phyloP scores from a whole-genome alignment of 2,797 vertebrate species.

The Synaphobranchus kaupii region DNA sequence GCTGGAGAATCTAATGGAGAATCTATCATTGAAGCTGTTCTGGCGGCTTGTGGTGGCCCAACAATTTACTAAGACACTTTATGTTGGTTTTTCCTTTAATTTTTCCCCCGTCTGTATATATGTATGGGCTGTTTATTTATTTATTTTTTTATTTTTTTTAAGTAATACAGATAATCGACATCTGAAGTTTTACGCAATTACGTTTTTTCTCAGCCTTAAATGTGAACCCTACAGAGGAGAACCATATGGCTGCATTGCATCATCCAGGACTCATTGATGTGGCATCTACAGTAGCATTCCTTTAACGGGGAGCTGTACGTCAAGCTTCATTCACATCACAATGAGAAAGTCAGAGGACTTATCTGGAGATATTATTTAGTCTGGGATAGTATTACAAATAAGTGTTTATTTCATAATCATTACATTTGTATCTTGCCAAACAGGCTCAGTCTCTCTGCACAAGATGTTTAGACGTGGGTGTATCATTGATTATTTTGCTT shows the following conservation, averaged over 20 bases:
- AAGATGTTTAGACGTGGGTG: neutral
- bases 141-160: neutral
- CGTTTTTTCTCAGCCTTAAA: constrained; percentile 77
- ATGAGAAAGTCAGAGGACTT: constrained; percentile 58
- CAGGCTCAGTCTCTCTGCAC: neutral
- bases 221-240: constrained; percentile 70
- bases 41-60: no score
- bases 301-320: constrained; percentile 71
- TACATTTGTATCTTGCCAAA: neutral
- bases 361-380: constrained; percentile 62
- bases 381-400: neutral
- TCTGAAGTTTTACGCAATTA: constrained; percentile 59
- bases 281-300: constrained; percentile 81
- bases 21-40: no score
- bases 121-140: neutral
- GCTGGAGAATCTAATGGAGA: no score
- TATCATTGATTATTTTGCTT: neutral
- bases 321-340: constrained; percentile 62
- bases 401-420: neutral
- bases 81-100: no score
- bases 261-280: constrained; percentile 82
- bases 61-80: no score
- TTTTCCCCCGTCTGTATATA: no score
- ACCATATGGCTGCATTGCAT: constrained; percentile 79
- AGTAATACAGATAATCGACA: neutral